These are phyloP conservation scores for Cynaeus angustus DNA, from an alignment of 2,888 invertebrate genomes.

Conservation along the genomic window DNA sequence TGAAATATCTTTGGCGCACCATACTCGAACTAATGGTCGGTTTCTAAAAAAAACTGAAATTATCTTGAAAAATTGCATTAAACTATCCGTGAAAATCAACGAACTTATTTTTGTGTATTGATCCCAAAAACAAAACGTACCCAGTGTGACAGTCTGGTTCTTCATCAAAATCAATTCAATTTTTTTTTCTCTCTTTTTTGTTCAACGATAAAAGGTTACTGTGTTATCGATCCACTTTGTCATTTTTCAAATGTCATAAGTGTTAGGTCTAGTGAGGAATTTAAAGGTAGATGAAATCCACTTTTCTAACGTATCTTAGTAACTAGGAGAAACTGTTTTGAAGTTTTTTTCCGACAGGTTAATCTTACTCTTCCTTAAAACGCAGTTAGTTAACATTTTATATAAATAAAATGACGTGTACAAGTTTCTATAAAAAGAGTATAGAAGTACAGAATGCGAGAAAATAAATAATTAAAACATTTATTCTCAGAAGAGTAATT, in stretches of 20 bases:
- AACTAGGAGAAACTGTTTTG: conserved; percentile 31
- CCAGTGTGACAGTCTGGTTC: conserved; percentile 42
- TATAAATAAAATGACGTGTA: conserved; percentile 43
- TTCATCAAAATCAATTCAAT: conserved; percentile 25
- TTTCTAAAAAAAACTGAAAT: conserved; percentile 21
- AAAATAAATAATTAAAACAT: conserved; percentile 64
- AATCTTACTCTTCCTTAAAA: conserved; percentile 21
- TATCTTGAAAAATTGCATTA: conserved; percentile 17
- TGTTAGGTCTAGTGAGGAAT: background rate
- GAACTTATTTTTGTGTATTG: conserved; percentile 28
- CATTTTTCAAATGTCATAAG: conserved; percentile 47
- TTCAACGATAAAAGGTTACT: conserved; percentile 40
- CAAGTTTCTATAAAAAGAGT: conserved; percentile 37
- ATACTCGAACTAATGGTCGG: conserved; percentile 23
- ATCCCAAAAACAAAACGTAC: conserved; percentile 15
- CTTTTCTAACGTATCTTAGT: conserved; percentile 25
- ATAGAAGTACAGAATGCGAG: conserved; percentile 52
- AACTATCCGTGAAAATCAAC: conserved; percentile 29
- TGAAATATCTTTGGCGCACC: conserved; percentile 17
- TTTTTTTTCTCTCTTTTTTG: too few species aligned
- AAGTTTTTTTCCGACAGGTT: conserved; percentile 34
- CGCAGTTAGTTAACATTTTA: conserved; percentile 38
- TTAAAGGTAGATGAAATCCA: conserved; percentile 32
- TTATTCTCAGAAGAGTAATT: conserved; percentile 65
- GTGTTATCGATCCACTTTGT: conserved; percentile 44